These are phyloP conservation scores for Xanthia icteritia DNA, from an alignment of 2,888 invertebrate species.

Conservation along the genomic window DNA sequence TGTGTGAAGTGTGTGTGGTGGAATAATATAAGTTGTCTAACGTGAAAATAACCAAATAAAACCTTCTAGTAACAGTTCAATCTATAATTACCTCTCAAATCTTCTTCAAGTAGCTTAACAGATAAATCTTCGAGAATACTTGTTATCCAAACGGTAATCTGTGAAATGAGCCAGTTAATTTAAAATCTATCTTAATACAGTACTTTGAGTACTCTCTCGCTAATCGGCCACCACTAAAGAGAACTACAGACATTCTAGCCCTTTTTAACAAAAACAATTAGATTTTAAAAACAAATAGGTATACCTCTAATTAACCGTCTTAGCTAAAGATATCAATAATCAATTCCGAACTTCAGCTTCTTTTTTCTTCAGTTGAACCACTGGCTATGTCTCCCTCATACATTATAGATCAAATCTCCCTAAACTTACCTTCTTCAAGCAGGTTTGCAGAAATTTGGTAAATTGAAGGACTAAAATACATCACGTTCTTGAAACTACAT, in stretches of 20 bases:
- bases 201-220: no score
- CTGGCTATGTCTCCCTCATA: no score
- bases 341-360: neutral
- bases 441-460: neutral
- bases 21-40: neutral
- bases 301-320: neutral
- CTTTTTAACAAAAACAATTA: no score
- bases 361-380: neutral
- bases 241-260: no score
- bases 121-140: constrained; percentile 78
- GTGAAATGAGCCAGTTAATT: constrained; percentile 16
- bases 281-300: no score
- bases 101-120: constrained; percentile 78
- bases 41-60: neutral
- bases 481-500: no score
- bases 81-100: constrained; percentile 76
- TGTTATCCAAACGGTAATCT: constrained; percentile 83
- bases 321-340: neutral
- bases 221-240: neutral
- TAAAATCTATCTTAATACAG: neutral
- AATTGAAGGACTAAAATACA: neutral
- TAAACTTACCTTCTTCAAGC: neutral
- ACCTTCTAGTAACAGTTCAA: neutral
- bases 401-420: neutral
- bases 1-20: no score